These are phyloP conservation scores for Carcharodon carcharias DNA, from an alignment of 2,797 vertebrate genomes.

Conservation along the genomic window DNA sequence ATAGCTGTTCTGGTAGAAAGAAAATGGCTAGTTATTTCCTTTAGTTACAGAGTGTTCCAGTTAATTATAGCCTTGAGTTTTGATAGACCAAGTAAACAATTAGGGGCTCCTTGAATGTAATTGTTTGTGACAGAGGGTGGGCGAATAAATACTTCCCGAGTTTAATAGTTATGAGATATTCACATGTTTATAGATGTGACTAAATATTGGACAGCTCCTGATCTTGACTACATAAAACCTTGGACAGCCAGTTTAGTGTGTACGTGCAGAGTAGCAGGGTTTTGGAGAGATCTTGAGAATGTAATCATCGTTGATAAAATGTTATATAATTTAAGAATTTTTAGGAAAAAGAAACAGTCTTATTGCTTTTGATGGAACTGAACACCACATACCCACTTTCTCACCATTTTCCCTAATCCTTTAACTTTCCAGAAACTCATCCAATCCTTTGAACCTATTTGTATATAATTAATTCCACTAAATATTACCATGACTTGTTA, in stretches of 20 bases:
- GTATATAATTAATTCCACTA: background rate
- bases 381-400: background rate
- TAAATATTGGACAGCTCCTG: background rate
- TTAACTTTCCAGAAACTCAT: background rate
- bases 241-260: background rate
- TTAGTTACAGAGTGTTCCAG: conserved; percentile 33
- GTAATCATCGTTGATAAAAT: background rate
- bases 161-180: background rate
- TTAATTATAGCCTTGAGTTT: conserved; percentile 23
- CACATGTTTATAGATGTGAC: background rate
- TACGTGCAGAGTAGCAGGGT: background rate
- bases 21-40: background rate
- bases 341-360: background rate
- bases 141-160: conserved; percentile 12
- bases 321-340: background rate
- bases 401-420: background rate
- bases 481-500: background rate
- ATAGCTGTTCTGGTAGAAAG: conserved; percentile 31
- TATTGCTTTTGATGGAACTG: background rate
- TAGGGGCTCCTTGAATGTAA: background rate
- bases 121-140: background rate
- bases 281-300: conserved; percentile 8
- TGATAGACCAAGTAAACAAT: conserved; percentile 20
- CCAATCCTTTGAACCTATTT: background rate
- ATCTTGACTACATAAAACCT: background rate